Conservation (phyloP, 1,140 invertebrate species). For the Harlomillsia oculata region DNA sequence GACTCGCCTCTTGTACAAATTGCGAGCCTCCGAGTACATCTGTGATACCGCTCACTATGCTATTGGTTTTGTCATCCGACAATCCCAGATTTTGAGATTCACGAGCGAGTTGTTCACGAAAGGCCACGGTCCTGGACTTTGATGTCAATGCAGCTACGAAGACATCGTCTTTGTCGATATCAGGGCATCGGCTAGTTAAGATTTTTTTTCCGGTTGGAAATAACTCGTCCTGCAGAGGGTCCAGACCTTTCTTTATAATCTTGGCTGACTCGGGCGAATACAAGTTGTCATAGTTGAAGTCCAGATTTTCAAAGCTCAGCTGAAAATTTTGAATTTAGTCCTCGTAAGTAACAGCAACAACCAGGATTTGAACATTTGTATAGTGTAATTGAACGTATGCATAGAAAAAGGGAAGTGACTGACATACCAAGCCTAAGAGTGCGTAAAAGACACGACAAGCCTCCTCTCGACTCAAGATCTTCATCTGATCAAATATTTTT, state of each 20-base stretch:
- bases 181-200: slow-evolving; percentile 27
- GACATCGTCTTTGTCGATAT: slow-evolving; percentile 27
- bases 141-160: slow-evolving; percentile 17
- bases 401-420: not conserved
- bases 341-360: not conserved
- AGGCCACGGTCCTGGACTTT: slow-evolving; percentile 9
- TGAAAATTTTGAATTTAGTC: slow-evolving; percentile 7
- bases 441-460: slow-evolving; percentile 24
- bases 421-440: slow-evolving; percentile 27
- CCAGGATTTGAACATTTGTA: not conserved
- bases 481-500: slow-evolving; percentile 26
- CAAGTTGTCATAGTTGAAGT: slow-evolving; percentile 29
- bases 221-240: slow-evolving; percentile 13
- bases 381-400: not conserved
- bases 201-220: slow-evolving; percentile 22
- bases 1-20: slow-evolving; percentile 9
- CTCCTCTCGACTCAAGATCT: slow-evolving; percentile 21
- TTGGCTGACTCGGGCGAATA: slow-evolving; percentile 23
- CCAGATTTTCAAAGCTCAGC: slow-evolving; percentile 29
- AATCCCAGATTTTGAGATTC: slow-evolving; percentile 6
- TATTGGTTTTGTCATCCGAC: not conserved
- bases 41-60: not conserved
- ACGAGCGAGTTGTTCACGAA: slow-evolving; percentile 5
- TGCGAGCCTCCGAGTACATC: not conserved
- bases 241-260: slow-evolving; percentile 4